Evolutionary conservation across 2,113 vertebrate species (phyloP).

Genomic region (Phylloscopus trochiloides): DNA sequence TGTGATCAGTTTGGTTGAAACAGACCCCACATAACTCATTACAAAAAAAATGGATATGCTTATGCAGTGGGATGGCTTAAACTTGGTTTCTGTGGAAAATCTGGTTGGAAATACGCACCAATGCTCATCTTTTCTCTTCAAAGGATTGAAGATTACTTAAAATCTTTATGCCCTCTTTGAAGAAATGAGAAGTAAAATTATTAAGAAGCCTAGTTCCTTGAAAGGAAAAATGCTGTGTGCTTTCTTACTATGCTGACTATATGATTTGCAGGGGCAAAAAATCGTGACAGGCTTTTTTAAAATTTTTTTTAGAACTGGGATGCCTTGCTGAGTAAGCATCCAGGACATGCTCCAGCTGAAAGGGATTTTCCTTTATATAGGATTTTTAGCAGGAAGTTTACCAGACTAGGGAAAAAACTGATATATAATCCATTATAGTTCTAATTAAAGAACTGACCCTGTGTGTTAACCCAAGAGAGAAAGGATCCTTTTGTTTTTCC

Average conservation of each 20-base stretch:
- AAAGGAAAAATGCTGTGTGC: neutral
- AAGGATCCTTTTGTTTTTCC: neutral
- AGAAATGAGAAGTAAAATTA: neutral
- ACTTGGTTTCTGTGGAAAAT: neutral
- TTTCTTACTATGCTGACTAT: neutral
- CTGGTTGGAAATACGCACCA: neutral
- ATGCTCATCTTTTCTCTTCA: neutral
- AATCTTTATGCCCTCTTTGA: neutral
- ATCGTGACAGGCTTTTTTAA: neutral
- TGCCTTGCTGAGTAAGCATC: neutral
- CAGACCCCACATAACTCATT: neutral
- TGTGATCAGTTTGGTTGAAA: neutral
- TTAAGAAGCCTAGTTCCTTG: neutral
- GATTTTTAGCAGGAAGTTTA: neutral
- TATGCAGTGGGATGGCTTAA: neutral
- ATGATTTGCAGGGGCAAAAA: neutral
- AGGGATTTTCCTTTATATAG: neutral
- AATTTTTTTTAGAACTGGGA: neutral
- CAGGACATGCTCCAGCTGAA: neutral
- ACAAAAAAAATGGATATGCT: neutral
- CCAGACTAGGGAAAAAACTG: neutral
- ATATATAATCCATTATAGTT: neutral
- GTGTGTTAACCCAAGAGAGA: neutral
- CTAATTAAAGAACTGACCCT: neutral
- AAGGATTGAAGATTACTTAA: neutral